A percentile compares a stretch with the other conserved stretches of the same genome.
Evolutionary conservation across 2,888 invertebrate species (phyloP).

Genomic region (Drosophila anomelani): DNA sequence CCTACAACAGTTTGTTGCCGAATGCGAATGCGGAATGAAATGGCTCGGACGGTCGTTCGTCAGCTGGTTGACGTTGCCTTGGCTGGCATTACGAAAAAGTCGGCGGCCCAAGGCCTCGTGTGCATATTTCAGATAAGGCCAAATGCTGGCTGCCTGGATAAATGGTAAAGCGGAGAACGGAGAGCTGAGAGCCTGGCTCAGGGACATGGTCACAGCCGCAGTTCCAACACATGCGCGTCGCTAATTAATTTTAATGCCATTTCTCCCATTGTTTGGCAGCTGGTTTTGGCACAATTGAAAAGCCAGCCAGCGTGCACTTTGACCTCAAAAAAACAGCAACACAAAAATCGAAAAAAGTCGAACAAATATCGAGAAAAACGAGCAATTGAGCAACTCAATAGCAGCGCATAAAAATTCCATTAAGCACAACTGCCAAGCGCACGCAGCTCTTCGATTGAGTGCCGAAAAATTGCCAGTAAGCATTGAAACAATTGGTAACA

Average conservation of each 20-base stretch:
- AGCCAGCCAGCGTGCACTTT: slow-evolving; percentile 62
- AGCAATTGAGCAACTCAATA: slow-evolving; percentile 58
- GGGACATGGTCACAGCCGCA: slow-evolving; percentile 62
- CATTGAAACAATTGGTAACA: slow-evolving; percentile 47
- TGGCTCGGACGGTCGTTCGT: slow-evolving; percentile 47
- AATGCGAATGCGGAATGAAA: slow-evolving; percentile 36
- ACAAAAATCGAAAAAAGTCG: slow-evolving; percentile 23
- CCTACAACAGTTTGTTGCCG: slow-evolving; percentile 50
- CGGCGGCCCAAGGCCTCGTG: slow-evolving; percentile 71
- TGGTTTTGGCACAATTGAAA: slow-evolving; percentile 45
- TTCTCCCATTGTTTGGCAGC: slow-evolving; percentile 42
- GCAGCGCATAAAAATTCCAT: slow-evolving; percentile 64
- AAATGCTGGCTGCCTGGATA: slow-evolving; percentile 67
- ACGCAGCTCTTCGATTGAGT: slow-evolving; percentile 62
- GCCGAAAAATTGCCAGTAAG: slow-evolving; percentile 52
- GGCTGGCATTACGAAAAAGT: slow-evolving; percentile 71
- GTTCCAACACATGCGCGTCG: slow-evolving; percentile 69
- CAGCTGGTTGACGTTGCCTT: slow-evolving; percentile 61
- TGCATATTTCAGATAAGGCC: slow-evolving; percentile 81
- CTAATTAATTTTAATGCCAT: slow-evolving; percentile 75
- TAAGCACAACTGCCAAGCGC: slow-evolving; percentile 70
- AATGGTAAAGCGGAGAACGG: slow-evolving; percentile 41
- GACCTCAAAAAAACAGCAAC: slow-evolving; percentile 59
- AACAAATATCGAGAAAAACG: slow-evolving; percentile 44
- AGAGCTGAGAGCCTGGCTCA: slow-evolving; percentile 44